Evolutionary conservation across 2,888 invertebrate species (phyloP).

Genomic region (Odontocerum albicorne): DNA sequence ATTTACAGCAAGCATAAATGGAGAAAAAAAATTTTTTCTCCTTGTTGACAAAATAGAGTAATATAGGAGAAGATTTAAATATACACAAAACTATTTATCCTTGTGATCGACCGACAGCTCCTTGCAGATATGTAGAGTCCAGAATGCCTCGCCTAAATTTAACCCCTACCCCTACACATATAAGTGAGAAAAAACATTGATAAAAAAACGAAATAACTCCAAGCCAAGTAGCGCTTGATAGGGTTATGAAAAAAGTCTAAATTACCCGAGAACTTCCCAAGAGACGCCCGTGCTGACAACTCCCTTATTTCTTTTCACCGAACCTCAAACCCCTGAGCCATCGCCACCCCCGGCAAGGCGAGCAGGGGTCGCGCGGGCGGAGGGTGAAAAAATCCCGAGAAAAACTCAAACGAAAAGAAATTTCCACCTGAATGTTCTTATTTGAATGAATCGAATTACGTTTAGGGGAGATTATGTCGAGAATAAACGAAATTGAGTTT

Average conservation of each 20-base stretch:
- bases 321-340: slow-evolving; percentile 2
- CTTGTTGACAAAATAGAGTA: too few species aligned
- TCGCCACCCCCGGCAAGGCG: not conserved
- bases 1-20: too few species aligned
- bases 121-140: too few species aligned
- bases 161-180: too few species aligned
- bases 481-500: slow-evolving; percentile 15
- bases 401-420: slow-evolving; percentile 19
- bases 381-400: too few species aligned
- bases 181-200: too few species aligned
- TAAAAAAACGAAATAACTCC: too few species aligned
- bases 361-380: not conserved
- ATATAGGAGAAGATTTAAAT: too few species aligned
- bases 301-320: slow-evolving; percentile 6
- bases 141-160: too few species aligned
- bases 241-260: slow-evolving; percentile 21
- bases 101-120: too few species aligned
- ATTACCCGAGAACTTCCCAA: slow-evolving; percentile 23
- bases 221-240: not conserved
- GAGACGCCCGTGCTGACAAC: slow-evolving; percentile 10
- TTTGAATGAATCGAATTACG: slow-evolving; percentile 26
- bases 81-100: too few species aligned
- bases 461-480: slow-evolving; percentile 10
- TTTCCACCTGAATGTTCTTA: slow-evolving; percentile 26
- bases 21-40: too few species aligned